phyloP scores from a whole-genome alignment of 2,797 vertebrate genomes.

The Poecilia velifera region DNA sequence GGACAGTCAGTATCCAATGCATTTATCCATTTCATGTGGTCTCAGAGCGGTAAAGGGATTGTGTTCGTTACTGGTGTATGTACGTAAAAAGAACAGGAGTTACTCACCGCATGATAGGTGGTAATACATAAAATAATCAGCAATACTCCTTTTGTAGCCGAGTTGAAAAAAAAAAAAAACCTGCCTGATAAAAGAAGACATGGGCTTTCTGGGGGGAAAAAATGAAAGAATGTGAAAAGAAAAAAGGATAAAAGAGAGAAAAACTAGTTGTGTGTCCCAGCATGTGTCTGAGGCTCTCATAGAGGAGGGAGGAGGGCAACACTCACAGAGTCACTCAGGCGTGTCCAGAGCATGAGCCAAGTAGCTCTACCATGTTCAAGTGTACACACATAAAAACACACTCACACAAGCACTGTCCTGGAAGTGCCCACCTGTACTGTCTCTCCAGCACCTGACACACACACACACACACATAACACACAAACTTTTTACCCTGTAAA shows the following conservation, averaged over 20 bases:
- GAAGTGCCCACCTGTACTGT: slow-evolving; percentile 33
- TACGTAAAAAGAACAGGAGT: slow-evolving; percentile 29
- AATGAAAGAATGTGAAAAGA: slow-evolving; percentile 27
- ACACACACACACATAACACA: slow-evolving; percentile 15
- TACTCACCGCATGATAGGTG: slow-evolving; percentile 52
- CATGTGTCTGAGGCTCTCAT: slow-evolving; percentile 66
- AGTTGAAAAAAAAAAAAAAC: slow-evolving; percentile 34
- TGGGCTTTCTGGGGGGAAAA: slow-evolving; percentile 37
- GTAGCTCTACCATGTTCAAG: slow-evolving; percentile 53
- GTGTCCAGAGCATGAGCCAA: slow-evolving; percentile 75
- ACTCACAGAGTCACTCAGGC: slow-evolving; percentile 77
- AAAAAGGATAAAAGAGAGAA: slow-evolving; percentile 48
- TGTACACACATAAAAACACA: slow-evolving; percentile 34
- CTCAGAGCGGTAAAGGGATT: slow-evolving; percentile 14
- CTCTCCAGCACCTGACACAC: slow-evolving; percentile 17
- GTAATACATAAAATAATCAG: slow-evolving; percentile 21
- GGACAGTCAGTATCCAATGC: slow-evolving; percentile 70
- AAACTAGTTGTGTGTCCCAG: slow-evolving; percentile 70
- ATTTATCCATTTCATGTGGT: slow-evolving; percentile 69
- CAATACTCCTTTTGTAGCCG: slow-evolving; percentile 23
- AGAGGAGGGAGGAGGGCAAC: slow-evolving; percentile 63
- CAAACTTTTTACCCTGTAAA: slow-evolving; percentile 43
- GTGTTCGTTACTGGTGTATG: neutral
- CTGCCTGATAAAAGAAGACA: slow-evolving; percentile 37
- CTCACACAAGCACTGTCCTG: slow-evolving; percentile 9